phyloP scores from a whole-genome alignment of 2,888 invertebrate species.

The Macaria liturata region DNA sequence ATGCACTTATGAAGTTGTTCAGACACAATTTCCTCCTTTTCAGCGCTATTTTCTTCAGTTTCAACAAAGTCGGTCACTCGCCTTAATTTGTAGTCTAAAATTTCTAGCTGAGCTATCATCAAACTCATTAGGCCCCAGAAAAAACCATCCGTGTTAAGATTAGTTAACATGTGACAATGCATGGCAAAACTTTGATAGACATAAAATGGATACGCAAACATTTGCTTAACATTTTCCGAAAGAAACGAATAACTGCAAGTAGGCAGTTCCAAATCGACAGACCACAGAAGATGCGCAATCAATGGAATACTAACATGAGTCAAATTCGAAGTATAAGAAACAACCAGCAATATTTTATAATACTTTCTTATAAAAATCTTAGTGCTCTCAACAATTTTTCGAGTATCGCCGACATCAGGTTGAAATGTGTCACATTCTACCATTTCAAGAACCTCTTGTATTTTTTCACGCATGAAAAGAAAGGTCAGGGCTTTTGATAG shows the following conservation, averaged over 20 bases:
- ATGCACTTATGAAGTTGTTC: constrained; percentile 48
- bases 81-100: constrained; percentile 54
- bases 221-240: constrained; percentile 41
- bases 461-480: constrained; percentile 43
- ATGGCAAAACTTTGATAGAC: constrained; percentile 58
- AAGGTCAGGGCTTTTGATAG: constrained; percentile 55
- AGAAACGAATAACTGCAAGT: constrained; percentile 57
- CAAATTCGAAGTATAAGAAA: constrained; percentile 44
- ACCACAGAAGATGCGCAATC: constrained; percentile 44
- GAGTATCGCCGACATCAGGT: constrained; percentile 41
- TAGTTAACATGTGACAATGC: constrained; percentile 51
- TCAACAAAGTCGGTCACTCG: constrained; percentile 39
- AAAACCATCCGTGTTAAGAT: constrained; percentile 58
- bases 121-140: constrained; percentile 57
- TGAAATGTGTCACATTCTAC: constrained; percentile 57
- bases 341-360: constrained; percentile 47
- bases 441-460: constrained; percentile 41
- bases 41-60: constrained; percentile 10
- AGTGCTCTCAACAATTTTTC: constrained; percentile 44
- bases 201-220: constrained; percentile 52
- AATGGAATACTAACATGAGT: constrained; percentile 42
- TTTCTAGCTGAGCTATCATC: constrained; percentile 58
- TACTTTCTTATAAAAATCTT: constrained; percentile 50
- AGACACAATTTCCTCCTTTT: constrained; percentile 33
- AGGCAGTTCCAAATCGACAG: constrained; percentile 44